These are phyloP conservation scores for Monochamus saltuarius DNA, from an alignment of 1,140 invertebrate genomes.

Conservation along the genomic window DNA sequence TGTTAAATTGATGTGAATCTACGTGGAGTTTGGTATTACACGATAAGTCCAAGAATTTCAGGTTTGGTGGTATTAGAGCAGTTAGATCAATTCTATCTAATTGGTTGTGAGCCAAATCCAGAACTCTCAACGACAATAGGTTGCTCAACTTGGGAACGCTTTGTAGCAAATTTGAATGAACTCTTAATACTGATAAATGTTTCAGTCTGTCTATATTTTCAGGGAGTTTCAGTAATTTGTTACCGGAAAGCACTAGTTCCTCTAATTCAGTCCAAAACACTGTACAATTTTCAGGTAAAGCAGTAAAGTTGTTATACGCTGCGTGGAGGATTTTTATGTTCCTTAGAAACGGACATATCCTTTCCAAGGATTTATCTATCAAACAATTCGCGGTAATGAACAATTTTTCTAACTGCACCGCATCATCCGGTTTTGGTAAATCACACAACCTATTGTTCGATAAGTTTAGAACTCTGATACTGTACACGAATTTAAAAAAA, in stretches of 20 bases:
- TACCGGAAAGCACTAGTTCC: slow-evolving; percentile 80
- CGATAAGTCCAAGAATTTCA: slow-evolving; percentile 82
- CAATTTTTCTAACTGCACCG: slow-evolving; percentile 66
- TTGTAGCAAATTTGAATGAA: slow-evolving; percentile 78
- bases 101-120: slow-evolving; percentile 84
- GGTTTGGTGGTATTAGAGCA: slow-evolving; percentile 72
- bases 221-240: slow-evolving; percentile 74
- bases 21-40: slow-evolving; percentile 79
- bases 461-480: slow-evolving; percentile 71
- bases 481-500: slow-evolving; percentile 72
- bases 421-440: slow-evolving; percentile 62
- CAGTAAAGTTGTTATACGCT: slow-evolving; percentile 75
- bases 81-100: slow-evolving; percentile 75
- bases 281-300: slow-evolving; percentile 72
- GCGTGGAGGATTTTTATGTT: slow-evolving; percentile 72
- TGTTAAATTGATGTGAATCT: slow-evolving; percentile 76
- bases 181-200: slow-evolving; percentile 72
- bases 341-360: slow-evolving; percentile 55
- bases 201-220: slow-evolving; percentile 71
- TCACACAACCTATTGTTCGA: slow-evolving; percentile 75
- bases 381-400: slow-evolving; percentile 78
- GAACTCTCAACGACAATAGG: slow-evolving; percentile 71
- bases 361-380: slow-evolving; percentile 68
- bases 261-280: slow-evolving; percentile 75
- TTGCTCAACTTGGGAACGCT: slow-evolving; percentile 74